Conservation (phyloP, 2,797 vertebrate genomes). For the Chloroceryle amazona region DNA sequence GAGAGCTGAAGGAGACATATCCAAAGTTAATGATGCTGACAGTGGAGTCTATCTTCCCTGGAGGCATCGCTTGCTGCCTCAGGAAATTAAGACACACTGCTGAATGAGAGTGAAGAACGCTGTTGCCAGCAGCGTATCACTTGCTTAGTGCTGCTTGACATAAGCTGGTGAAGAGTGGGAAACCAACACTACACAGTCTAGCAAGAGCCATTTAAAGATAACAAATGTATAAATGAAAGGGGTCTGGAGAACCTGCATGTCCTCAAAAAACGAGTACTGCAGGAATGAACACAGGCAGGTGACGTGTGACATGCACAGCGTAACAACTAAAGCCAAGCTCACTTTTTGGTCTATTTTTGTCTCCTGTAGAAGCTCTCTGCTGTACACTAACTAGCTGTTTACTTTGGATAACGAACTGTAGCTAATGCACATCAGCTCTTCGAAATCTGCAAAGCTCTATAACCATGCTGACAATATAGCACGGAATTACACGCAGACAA, state of each 20-base stretch:
- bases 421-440: neutral
- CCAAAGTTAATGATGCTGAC: accelerated
- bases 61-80: neutral
- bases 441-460: neutral
- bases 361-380: neutral
- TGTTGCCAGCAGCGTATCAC: neutral
- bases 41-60: neutral
- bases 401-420: neutral
- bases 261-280: neutral
- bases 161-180: neutral
- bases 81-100: neutral
- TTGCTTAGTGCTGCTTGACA: neutral
- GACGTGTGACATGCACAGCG: accelerated
- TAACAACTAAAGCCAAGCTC: neutral
- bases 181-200: accelerated
- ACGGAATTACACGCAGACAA: neutral
- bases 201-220: neutral
- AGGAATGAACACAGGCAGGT: neutral
- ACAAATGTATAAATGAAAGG: accelerated
- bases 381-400: neutral
- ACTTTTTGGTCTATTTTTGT: neutral
- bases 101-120: neutral
- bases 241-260: neutral
- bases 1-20: neutral
- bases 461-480: accelerated